Evolutionary conservation across 53 echinoderm and acorn worm genomes (phyloP), one percentile per base, ranked within the genome.

Genomic region (Apostichopus leukothele): DNA sequence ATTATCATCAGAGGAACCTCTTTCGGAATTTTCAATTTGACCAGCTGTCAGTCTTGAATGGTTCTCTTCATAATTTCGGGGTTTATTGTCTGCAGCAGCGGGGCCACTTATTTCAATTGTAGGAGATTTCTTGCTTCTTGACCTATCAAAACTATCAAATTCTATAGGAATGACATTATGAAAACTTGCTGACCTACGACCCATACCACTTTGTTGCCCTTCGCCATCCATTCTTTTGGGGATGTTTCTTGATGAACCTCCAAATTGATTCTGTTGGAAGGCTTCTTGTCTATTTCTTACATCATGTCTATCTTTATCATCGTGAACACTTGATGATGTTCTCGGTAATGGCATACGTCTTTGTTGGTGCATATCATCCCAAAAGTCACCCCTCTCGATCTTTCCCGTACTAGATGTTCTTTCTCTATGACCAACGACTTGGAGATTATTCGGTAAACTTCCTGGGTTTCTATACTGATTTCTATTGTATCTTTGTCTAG

Each of bases 1-100:
- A 85, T 85, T 85, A n/a, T 85, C 85, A 25, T 85, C 85, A 20
- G 85, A 85, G 14, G 85, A 85, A 22, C 85, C 85, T 10, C 26
- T 63, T 12, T 85, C 85, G 23, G 85, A 85, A 27, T 67, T 23
- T 50, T 67, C 85, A 67, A 50, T 50, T 19, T 60, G 67, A 67
- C 67, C 26, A 5, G 39, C 77, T 52, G 77, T 6, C 52, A 76
- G 39, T 39, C 77, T 39, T 13, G 50, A 14, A 39, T 52, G 50
- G 13, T 52, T 52, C 20, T 39, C 77, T 76, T 52, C 11, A n/a
- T 50, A 26, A 9, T 16, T 21, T 39, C 14, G 23, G 4, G 50
- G 50, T 51, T 22, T 9, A 14, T 13, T 5, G 10, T 52, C 50
- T 76, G 50, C 10, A 9, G 7, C 77, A 5, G 39, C 12, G 20